phyloP scores from a whole-genome alignment of 2,888 invertebrate genomes.

The Mimas tiliae region DNA sequence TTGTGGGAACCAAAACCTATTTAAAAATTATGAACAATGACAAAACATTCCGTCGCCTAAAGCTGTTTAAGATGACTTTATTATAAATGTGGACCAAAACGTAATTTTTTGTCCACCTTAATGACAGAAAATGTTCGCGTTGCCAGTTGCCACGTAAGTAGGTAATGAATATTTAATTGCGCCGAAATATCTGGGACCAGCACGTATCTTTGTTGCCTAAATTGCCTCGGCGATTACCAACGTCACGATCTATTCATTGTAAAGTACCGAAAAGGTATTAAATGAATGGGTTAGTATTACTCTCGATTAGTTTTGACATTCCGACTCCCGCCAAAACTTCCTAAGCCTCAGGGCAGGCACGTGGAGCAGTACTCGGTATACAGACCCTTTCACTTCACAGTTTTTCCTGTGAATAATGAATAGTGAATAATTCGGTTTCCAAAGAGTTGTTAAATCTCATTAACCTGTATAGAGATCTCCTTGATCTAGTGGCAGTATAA shows the following conservation, averaged over 20 bases:
- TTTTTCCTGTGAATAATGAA: constrained; percentile 8
- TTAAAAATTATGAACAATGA: neutral
- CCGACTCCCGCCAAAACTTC: neutral
- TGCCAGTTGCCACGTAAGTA: constrained; percentile 49
- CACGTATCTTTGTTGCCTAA: constrained; percentile 60
- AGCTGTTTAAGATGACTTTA: constrained; percentile 44
- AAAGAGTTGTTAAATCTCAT: neutral
- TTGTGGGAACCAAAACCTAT: neutral
- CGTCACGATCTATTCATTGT: constrained; percentile 30
- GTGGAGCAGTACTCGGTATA: neutral
- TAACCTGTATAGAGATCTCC: too few species aligned
- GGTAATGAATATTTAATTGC: constrained; percentile 82
- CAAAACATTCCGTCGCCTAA: constrained; percentile 32
- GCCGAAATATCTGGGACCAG: constrained; percentile 62
- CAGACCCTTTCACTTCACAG: constrained; percentile 16
- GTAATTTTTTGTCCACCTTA: constrained; percentile 58
- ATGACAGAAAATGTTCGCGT: constrained; percentile 69
- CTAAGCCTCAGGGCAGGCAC: constrained; percentile 7
- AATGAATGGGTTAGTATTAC: constrained; percentile 19
- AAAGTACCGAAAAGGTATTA: constrained; percentile 8
- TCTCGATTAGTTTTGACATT: constrained; percentile 3
- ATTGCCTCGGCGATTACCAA: constrained; percentile 59
- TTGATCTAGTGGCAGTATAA: too few species aligned
- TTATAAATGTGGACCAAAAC: constrained; percentile 50
- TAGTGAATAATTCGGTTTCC: neutral